Conservation (phyloP, 2,888 invertebrate genomes). For the Emmelina monodactyla region DNA sequence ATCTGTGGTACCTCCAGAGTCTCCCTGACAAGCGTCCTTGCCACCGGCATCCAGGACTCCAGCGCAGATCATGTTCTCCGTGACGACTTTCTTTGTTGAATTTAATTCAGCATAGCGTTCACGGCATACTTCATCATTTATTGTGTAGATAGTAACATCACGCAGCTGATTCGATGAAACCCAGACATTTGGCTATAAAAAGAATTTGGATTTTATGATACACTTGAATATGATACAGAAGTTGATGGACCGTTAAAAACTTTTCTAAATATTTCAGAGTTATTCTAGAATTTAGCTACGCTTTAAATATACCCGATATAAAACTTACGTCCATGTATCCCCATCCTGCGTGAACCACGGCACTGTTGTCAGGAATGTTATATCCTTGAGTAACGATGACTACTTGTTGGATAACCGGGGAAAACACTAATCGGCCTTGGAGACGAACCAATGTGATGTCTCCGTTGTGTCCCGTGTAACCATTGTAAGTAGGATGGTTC, state of each 20-base stretch:
- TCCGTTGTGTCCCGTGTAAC: constrained; percentile 19
- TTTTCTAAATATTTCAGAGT: too few relatives aligned
- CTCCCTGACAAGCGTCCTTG: constrained; percentile 19
- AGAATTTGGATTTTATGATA: too few relatives aligned
- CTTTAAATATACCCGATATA: too few relatives aligned
- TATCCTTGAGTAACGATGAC: constrained; percentile 18
- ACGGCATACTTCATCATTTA: constrained; percentile 28
- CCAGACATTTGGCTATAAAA: constrained; percentile 22
- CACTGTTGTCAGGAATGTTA: constrained; percentile 18
- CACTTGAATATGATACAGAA: too few relatives aligned
- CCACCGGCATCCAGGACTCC: constrained; percentile 19
- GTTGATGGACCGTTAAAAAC: too few relatives aligned
- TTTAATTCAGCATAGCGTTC: constrained; percentile 23
- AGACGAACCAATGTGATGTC: constrained; percentile 30
- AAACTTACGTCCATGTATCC: constrained; percentile 21
- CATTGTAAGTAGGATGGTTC: constrained; percentile 32
- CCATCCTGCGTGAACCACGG: constrained; percentile 28
- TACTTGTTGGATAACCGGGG: constrained; percentile 19
- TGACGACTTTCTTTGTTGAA: constrained; percentile 13
- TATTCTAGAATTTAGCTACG: too few relatives aligned
- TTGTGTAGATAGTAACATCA: constrained; percentile 29
- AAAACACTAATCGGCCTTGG: constrained; percentile 15
- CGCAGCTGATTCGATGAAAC: constrained; percentile 21
- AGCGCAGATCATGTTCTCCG: constrained; percentile 31
- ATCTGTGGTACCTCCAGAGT: constrained; percentile 54